A percentile compares a stretch with the other conserved stretches of the same genome.
phyloP scores from a whole-genome alignment of 1,140 invertebrate species.

The Drosophila erecta region DNA sequence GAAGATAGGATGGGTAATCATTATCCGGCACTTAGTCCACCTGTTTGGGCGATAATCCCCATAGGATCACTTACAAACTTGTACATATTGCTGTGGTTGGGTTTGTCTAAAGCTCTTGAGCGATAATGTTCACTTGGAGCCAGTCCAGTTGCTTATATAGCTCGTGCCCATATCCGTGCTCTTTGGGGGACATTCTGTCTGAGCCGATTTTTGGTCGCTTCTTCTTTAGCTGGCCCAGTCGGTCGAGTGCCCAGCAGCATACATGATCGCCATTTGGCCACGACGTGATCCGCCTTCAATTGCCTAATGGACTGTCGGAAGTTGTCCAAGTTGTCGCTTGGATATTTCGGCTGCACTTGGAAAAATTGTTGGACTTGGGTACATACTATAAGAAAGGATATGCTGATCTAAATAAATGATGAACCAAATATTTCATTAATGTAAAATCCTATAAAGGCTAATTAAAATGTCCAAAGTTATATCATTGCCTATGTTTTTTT shows the following conservation, averaged over 20 bases:
- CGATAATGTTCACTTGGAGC: constrained; percentile 48
- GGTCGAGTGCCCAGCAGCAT: constrained; percentile 41
- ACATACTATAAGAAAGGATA: no score
- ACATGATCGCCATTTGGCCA: constrained; percentile 27
- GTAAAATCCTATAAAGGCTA: no score
- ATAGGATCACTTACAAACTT: constrained; percentile 72
- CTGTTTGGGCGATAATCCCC: background rate
- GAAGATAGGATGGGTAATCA: background rate
- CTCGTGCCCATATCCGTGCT: constrained; percentile 44
- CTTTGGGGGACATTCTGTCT: constrained; percentile 47
- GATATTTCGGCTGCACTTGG: background rate
- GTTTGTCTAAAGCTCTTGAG: constrained; percentile 53
- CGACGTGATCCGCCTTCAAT: constrained; percentile 58
- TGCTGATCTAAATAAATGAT: background rate
- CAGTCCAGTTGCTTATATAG: constrained; percentile 60
- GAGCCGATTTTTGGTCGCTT: constrained; percentile 50
- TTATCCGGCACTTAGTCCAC: background rate
- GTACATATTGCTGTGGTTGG: constrained; percentile 69
- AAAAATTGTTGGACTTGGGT: background rate
- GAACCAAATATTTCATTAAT: no score
- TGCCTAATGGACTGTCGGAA: constrained; percentile 58
- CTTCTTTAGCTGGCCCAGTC: constrained; percentile 33
- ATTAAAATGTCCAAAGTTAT: no score
- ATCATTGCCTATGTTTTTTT: background rate
- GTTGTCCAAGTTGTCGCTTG: constrained; percentile 18